phyloP scores from a whole-genome alignment of 53 echinoderm and acorn worm species.

The Glandiceps talaboti region DNA sequence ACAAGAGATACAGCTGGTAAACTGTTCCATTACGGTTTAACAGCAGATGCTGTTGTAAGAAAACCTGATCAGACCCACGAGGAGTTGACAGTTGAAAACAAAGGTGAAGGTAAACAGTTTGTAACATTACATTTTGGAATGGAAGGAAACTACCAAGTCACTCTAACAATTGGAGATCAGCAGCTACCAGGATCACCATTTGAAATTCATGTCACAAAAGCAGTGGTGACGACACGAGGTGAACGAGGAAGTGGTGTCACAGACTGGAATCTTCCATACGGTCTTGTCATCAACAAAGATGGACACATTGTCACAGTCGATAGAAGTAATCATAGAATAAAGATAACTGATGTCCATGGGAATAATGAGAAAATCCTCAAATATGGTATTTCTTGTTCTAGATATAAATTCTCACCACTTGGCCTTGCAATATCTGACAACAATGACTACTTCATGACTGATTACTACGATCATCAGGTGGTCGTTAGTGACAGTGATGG shows the following conservation, averaged over 20 bases:
- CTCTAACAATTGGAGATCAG: not conserved
- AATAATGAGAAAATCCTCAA: not conserved
- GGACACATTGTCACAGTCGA: constrained; percentile 80
- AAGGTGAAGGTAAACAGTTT: not conserved
- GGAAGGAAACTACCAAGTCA: not conserved
- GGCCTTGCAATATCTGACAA: not conserved
- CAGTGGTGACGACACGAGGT: constrained; percentile 23
- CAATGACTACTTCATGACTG: not conserved
- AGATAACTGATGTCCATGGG: not conserved
- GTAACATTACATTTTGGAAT: not conserved
- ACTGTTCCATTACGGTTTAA: not conserved
- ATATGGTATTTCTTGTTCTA: too few species aligned
- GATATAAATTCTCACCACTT: not conserved
- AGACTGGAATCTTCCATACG: constrained; percentile 69
- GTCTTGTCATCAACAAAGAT: constrained; percentile 60
- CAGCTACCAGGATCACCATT: not conserved
- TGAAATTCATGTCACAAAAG: not conserved
- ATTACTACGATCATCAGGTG: not conserved
- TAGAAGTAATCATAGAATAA: constrained; percentile 72
- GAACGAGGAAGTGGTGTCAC: constrained; percentile 53
- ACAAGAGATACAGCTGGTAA: not conserved
- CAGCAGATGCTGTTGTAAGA: not conserved
- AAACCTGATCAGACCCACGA: not conserved
- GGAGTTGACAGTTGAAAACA: not conserved
- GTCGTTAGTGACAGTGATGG: not conserved